These are phyloP conservation scores for Clitarchus hookeri DNA, from an alignment of 2,888 invertebrate genomes.

Conservation along the genomic window DNA sequence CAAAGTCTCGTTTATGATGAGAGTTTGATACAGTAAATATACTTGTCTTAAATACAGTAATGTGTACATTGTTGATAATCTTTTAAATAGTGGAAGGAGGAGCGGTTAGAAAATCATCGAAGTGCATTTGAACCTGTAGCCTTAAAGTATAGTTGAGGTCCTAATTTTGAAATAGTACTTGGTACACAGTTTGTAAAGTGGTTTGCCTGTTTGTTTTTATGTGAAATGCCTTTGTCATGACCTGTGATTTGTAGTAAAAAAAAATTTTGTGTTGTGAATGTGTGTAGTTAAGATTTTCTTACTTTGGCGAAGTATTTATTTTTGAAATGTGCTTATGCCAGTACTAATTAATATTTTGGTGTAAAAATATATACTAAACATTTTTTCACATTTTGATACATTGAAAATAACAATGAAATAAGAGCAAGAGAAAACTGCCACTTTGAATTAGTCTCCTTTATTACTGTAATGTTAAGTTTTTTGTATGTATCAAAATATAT, in stretches of 20 bases:
- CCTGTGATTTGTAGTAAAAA: conserved; percentile 14
- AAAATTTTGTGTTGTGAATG: neutral
- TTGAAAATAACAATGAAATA: neutral
- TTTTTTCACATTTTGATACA: neutral
- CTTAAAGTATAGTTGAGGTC: neutral
- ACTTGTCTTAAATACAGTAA: neutral
- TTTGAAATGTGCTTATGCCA: neutral
- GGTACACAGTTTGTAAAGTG: neutral
- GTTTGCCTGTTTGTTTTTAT: neutral
- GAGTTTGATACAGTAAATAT: neutral
- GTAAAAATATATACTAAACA: neutral
- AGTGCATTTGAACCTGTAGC: neutral
- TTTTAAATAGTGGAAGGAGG: neutral
- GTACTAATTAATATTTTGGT: neutral
- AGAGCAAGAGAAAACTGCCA: neutral
- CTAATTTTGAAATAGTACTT: conserved; percentile 6
- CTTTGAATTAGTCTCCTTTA: neutral
- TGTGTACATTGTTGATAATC: neutral
- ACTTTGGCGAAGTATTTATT: neutral
- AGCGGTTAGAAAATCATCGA: neutral
- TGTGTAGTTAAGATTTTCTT: neutral
- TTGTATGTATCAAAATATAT: neutral
- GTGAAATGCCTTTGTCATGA: neutral
- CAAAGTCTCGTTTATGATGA: conserved; percentile 14
- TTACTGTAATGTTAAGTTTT: neutral